A percentile compares a stretch with the other conserved stretches of the same genome.
phyloP scores from a whole-genome alignment of 2,797 vertebrate genomes.

The Gymnopithys bicolor region DNA sequence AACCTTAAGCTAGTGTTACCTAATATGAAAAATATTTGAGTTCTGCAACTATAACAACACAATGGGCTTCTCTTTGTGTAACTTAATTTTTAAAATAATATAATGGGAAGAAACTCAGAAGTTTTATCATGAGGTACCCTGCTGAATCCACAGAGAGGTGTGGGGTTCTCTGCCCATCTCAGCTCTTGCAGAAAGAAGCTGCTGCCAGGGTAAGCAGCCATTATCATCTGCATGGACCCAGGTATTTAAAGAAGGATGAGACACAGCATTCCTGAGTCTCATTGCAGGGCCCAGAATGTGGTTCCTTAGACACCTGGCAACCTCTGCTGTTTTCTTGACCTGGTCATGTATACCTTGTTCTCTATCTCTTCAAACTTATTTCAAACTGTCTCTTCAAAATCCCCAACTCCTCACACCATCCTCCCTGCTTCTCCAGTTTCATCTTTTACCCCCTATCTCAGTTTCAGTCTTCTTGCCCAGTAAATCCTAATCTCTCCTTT shows the following conservation, averaged over 20 bases:
- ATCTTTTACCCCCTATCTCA: not conserved
- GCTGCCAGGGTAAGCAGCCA: not conserved
- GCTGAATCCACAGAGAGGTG: not conserved
- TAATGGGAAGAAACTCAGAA: not conserved
- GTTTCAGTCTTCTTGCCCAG: not conserved
- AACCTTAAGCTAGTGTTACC: not conserved
- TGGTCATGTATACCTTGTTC: not conserved
- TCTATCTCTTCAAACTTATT: not conserved
- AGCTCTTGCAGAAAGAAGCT: not conserved
- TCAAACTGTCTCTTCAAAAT: not conserved
- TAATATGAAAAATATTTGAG: not conserved
- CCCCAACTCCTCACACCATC: not conserved
- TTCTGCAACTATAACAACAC: not conserved
- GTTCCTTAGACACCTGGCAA: not conserved
- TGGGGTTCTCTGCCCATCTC: not conserved
- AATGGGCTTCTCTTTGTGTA: not conserved
- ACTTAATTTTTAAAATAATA: not conserved
- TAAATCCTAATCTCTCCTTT: not conserved
- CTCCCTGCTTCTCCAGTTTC: not conserved
- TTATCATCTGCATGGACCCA: not conserved
- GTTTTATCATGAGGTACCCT: rapidly evolving
- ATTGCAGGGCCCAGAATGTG: not conserved
- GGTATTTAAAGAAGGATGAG: not conserved
- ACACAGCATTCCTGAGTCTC: not conserved
- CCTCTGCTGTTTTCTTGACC: not conserved